A percentile compares a stretch with the other conserved stretches of the same genome.
Evolutionary conservation across 2,888 invertebrate species (phyloP).

Genomic region (Strigamia maritima): DNA sequence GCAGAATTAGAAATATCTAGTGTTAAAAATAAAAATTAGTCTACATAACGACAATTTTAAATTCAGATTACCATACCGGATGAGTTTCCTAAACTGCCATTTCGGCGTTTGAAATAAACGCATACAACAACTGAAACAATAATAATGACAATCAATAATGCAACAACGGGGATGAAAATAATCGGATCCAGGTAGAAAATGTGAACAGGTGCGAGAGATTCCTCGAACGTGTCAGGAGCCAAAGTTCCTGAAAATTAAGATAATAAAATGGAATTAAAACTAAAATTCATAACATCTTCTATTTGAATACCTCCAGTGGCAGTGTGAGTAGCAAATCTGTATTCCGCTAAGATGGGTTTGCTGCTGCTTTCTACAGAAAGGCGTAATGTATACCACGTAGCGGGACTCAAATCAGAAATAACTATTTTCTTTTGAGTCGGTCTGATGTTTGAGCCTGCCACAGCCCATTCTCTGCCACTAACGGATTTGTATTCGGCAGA

Average conservation of each 20-base stretch:
- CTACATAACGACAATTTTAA: background rate
- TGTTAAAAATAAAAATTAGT: background rate
- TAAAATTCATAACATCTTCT: too few relatives aligned
- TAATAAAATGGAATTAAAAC: too few relatives aligned
- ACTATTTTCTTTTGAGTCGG: constrained; percentile 8
- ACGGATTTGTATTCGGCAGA: constrained; percentile 25
- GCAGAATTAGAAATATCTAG: background rate
- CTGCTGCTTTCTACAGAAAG: background rate
- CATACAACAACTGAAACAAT: constrained; percentile 25
- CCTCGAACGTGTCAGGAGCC: background rate
- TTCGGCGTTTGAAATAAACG: constrained; percentile 3
- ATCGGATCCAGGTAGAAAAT: constrained; percentile 22
- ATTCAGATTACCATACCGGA: constrained; percentile 7
- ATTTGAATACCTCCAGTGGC: constrained; percentile 28
- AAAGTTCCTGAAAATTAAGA: too few relatives aligned
- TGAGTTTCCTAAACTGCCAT: constrained; percentile 12
- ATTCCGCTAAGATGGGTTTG: constrained; percentile 1
- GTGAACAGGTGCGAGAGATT: background rate
- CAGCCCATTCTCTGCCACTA: background rate
- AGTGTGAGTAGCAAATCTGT: constrained; percentile 29
- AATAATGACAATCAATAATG: constrained; percentile 22
- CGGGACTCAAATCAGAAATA: constrained; percentile 24
- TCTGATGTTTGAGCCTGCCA: background rate
- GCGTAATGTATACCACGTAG: constrained; percentile 34
- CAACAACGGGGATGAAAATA: constrained; percentile 36